Evolutionary conservation across 2,888 invertebrate genomes (phyloP).

Genomic region (Drosophila dives): DNA sequence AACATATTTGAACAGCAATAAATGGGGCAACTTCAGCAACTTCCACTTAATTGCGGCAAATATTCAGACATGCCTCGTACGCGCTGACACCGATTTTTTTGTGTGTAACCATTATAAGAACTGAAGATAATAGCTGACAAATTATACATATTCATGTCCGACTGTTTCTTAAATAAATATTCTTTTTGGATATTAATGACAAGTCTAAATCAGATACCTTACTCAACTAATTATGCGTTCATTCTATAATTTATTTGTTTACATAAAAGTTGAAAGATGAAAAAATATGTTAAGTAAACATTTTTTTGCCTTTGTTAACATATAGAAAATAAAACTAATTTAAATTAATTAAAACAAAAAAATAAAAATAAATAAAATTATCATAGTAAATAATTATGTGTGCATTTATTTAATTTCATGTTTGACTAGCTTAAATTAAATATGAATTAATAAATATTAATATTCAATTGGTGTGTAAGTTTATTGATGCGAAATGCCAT

Average conservation of each 20-base stretch:
- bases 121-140: not conserved
- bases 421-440: not conserved
- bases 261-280: not conserved
- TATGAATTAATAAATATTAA: not conserved
- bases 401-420: not conserved
- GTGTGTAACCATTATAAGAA: not conserved
- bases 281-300: not conserved
- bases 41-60: conserved; percentile 28
- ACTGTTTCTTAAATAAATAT: not conserved
- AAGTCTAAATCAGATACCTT: not conserved
- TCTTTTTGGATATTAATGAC: not conserved
- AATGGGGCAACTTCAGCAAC: conserved; percentile 36
- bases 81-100: conserved; percentile 61
- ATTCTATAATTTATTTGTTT: not conserved
- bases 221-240: not conserved
- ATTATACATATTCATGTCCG: not conserved
- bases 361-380: not conserved
- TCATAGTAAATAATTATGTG: not conserved
- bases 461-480: not conserved
- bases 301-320: not conserved
- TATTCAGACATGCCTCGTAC: conserved; percentile 56
- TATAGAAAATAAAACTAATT: not conserved
- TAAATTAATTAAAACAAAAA: not conserved
- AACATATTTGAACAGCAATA: conserved; percentile 31
- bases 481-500: not conserved